Evolutionary conservation across 2,888 invertebrate species (phyloP).

Genomic region (Drosophila neoperkinsi): DNA sequence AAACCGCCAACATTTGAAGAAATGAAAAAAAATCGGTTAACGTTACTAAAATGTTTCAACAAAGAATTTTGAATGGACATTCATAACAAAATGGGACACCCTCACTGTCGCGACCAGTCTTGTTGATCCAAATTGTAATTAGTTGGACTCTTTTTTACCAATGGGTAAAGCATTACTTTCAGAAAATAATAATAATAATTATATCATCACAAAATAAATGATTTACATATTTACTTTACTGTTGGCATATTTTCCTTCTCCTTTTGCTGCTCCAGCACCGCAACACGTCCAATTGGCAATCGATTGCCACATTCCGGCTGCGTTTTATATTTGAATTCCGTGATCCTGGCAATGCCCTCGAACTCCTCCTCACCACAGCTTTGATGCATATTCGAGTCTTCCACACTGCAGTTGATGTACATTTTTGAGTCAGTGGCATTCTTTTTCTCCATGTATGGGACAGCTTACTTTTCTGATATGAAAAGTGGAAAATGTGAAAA

Average conservation of each 20-base stretch:
- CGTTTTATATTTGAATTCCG: not conserved
- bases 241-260: not conserved
- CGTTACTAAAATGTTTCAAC: not conserved
- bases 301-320: not conserved
- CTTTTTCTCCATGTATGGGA: no score
- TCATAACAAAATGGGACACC: not conserved
- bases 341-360: not conserved
- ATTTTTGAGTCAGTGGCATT: no score
- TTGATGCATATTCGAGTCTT: not conserved
- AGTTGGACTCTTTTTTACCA: not conserved
- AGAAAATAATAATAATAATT: not conserved
- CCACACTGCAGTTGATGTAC: no score
- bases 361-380: not conserved
- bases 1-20: not conserved
- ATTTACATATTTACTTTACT: no score
- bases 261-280: not conserved
- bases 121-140: not conserved
- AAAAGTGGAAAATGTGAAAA: not conserved
- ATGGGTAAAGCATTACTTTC: not conserved
- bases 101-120: not conserved
- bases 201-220: not conserved
- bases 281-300: not conserved
- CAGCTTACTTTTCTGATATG: not conserved
- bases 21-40: not conserved
- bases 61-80: not conserved